phyloP scores from a whole-genome alignment of 2,113 vertebrate genomes.

The Pelecanoides urinatrix region DNA sequence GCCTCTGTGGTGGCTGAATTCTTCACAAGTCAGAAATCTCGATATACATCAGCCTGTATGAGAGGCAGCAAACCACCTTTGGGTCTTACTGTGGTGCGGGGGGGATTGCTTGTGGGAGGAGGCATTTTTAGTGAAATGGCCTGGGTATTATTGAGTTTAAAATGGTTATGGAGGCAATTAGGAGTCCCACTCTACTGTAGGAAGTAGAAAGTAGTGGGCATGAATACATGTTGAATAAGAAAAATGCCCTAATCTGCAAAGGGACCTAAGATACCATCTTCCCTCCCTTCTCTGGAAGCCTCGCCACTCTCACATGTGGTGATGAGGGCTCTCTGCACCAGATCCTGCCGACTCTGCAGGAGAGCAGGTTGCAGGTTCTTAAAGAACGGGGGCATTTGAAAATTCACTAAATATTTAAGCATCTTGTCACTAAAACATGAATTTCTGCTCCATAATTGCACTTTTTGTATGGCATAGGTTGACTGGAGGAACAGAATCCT shows the following conservation, averaged over 20 bases:
- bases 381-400: not conserved
- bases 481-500: not conserved
- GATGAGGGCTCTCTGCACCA: not conserved
- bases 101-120: not conserved
- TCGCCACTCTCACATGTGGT: accelerated
- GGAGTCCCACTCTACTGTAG: not conserved
- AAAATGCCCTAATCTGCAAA: not conserved
- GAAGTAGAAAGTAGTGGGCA: not conserved
- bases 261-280: not conserved
- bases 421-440: not conserved
- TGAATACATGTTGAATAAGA: not conserved
- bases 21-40: not conserved
- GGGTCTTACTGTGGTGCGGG: not conserved
- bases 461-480: not conserved
- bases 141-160: not conserved
- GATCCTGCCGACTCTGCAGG: not conserved
- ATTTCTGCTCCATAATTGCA: not conserved
- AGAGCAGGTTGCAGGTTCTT: not conserved
- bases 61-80: not conserved
- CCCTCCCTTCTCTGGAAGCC: not conserved
- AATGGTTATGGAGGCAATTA: not conserved
- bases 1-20: not conserved
- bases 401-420: not conserved
- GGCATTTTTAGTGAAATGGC: not conserved
- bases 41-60: not conserved